phyloP scores from a whole-genome alignment of 2,113 vertebrate genomes.

The Dicerorhinus sumatrensis region DNA sequence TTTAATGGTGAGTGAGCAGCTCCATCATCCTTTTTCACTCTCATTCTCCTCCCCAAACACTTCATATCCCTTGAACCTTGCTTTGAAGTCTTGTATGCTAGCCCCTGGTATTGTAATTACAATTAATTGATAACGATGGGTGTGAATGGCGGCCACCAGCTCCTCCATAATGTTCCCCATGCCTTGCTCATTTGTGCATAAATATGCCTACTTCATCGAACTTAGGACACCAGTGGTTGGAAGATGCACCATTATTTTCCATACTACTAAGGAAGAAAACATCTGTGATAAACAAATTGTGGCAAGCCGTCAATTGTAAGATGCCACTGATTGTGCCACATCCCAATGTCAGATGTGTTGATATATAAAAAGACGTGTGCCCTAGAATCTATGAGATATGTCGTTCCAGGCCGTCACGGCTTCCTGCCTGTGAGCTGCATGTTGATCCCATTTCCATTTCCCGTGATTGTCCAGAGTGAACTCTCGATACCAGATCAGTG shows the following conservation, averaged over 20 bases:
- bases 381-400: not conserved
- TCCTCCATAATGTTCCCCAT: rapidly evolving
- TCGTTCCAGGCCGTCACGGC: not conserved
- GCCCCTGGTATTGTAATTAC: not conserved
- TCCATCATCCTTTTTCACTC: not conserved
- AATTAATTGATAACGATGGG: not conserved
- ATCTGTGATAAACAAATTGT: not conserved
- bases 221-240: rapidly evolving
- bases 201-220: not conserved
- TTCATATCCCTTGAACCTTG: not conserved
- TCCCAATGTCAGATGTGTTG: not conserved
- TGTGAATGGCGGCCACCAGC: not conserved
- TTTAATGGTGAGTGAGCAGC: not conserved
- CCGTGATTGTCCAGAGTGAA: not conserved
- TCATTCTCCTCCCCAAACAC: not conserved
- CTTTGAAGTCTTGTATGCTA: not conserved
- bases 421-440: not conserved
- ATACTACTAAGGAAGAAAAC: not conserved
- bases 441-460: not conserved
- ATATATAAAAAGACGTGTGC: not conserved
- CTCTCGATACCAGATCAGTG: not conserved
- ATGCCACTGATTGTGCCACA: not conserved
- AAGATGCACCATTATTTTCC: not conserved
- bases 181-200: not conserved
- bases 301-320: not conserved